Evolutionary conservation across 2,888 invertebrate genomes (phyloP), one percentile per base, ranked within the genome.

Genomic region (Masnerella sp.): DNA sequence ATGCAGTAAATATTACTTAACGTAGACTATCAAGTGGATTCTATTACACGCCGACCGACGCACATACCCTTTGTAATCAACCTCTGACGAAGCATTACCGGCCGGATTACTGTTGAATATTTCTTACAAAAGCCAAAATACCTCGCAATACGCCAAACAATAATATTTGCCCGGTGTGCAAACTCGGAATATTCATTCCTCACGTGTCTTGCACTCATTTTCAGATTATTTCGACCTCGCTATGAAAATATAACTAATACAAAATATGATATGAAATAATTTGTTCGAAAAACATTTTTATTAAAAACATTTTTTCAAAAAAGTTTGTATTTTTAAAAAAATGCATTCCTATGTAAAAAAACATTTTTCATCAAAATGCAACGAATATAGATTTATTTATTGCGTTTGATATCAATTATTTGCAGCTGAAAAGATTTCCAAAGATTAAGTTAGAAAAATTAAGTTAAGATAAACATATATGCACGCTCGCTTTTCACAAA

Each of bases 1-100:
- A 12, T n/a, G 8, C 9, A 69, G 72, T 78, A 75, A 77, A 77
- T 77, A 45, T 64, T 67, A 71, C 75, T 79, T 77, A 54, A 43
- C 58, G 59, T 22, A 36, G 51, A 51, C 42, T 59, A 42, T 45
- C 49, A 65, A 45, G 52, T 30, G 45, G 40, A 47, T 59, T 65
- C 64, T 47, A 65, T 59, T 52, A 40, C 45, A 65, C 42, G 61
- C 15, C 52, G 40, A n/a, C 61, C 56, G 22, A 38, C 51, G 25
- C 40, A 30, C 34, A 17, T 22, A 7, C 38, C 22, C 54, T 72
- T 61, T 72, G 67, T 49, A 72, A 67, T 67, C 61, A 72, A 67
- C 54, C 56, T 36, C 22, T 47, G 43, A 51, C 34, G 38, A 52
- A 20, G 49, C 22, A 61, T 40, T 36, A 38, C 61, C 52, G 49